Evolutionary conservation across 2,888 invertebrate species (phyloP).

Genomic region (Stenolophus ochropezus): DNA sequence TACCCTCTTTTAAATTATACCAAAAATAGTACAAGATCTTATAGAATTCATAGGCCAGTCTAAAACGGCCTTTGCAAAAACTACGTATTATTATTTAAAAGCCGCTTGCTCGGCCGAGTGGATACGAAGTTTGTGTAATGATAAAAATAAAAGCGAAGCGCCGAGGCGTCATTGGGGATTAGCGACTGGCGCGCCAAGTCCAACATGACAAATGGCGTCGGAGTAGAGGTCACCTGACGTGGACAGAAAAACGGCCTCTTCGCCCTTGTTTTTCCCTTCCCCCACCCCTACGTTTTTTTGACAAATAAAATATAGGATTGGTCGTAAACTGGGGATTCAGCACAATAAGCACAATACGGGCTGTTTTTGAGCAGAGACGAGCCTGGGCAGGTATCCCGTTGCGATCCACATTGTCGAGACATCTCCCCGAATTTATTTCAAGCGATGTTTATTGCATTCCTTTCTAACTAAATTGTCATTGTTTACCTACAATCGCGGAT

Average conservation of each 20-base stretch:
- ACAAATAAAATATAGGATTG: conserved; percentile 58
- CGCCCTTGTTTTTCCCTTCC: background rate
- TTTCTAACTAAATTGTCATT: conserved; percentile 16
- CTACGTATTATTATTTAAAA: too few species aligned
- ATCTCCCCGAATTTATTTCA: conserved; percentile 10
- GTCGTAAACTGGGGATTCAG: conserved; percentile 57
- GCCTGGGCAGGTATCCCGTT: background rate
- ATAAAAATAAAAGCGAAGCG: too few species aligned
- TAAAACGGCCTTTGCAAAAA: too few species aligned
- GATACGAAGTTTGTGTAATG: too few species aligned
- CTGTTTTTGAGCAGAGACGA: conserved; percentile 3
- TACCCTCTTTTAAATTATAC: too few species aligned
- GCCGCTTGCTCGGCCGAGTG: too few species aligned
- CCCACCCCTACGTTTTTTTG: conserved; percentile 50
- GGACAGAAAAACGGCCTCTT: conserved; percentile 56
- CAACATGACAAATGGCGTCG: conserved; percentile 50
- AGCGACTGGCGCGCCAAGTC: background rate
- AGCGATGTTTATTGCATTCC: conserved; percentile 21
- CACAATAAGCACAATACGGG: conserved; percentile 56
- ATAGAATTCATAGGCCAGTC: too few species aligned
- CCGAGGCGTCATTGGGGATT: too few species aligned
- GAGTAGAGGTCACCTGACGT: conserved; percentile 55
- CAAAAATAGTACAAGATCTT: too few species aligned
- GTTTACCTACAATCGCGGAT: conserved; percentile 14
- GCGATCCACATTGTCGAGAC: background rate